Evolutionary conservation across 2,888 invertebrate species (phyloP).

Genomic region (Hirudinaria manillensis): DNA sequence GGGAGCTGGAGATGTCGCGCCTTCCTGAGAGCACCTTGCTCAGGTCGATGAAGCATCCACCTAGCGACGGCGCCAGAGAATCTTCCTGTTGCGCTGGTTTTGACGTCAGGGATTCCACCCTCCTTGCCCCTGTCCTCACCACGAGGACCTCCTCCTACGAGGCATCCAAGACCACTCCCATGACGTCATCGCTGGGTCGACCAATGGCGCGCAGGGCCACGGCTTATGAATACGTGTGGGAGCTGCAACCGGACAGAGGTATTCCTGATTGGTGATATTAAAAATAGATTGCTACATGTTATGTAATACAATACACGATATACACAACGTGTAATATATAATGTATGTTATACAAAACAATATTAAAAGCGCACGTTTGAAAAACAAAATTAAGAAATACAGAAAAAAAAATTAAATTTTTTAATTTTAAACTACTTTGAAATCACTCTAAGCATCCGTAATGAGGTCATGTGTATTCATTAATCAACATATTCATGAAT

Average conservation of each 20-base stretch:
- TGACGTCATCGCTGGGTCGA: constrained; percentile 16
- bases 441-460: too few relatives aligned
- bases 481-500: too few relatives aligned
- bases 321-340: too few relatives aligned
- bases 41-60: constrained; percentile 1
- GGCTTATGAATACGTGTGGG: constrained; percentile 24
- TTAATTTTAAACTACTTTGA: neutral
- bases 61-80: neutral
- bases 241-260: constrained; percentile 15
- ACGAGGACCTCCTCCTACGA: constrained; percentile 4
- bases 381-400: neutral
- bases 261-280: neutral
- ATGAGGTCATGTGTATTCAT: too few relatives aligned
- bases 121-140: neutral
- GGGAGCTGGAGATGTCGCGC: constrained; percentile 13
- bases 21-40: constrained; percentile 24
- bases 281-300: neutral
- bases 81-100: constrained; percentile 1
- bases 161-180: constrained; percentile 4
- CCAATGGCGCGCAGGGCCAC: constrained; percentile 14
- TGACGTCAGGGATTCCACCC: constrained; percentile 3
- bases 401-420: neutral
- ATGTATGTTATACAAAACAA: too few relatives aligned
- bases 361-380: neutral
- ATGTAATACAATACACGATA: too few relatives aligned